A percentile compares a stretch with the other conserved stretches of the same genome.
Conservation (phyloP, 37 sponge, comb jelly and placozoan species). For the Agelas oroides region DNA sequence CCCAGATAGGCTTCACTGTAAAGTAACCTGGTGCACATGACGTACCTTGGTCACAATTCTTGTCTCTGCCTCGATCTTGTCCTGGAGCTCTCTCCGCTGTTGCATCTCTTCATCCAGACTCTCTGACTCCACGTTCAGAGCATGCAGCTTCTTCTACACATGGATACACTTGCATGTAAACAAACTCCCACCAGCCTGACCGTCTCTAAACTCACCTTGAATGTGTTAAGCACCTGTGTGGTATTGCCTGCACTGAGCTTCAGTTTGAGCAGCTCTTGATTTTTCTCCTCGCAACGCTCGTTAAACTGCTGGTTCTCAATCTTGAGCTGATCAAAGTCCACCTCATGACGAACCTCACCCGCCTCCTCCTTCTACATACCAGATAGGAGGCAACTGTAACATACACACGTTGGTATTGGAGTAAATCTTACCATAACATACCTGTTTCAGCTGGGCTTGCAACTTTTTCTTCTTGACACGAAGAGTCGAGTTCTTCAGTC, state of each 20-base stretch:
- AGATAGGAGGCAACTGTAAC: not conserved
- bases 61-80: constrained; percentile 73
- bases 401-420: not conserved
- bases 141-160: constrained; percentile 85
- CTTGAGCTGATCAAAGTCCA: constrained; percentile 96
- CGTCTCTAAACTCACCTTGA: constrained; percentile 66
- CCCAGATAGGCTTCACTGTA: not conserved
- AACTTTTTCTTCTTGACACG: constrained; percentile 83
- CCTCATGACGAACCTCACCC: constrained; percentile 90
- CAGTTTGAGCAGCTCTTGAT: constrained; percentile 92
- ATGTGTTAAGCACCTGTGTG: constrained; percentile 86
- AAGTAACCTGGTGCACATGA: too few species aligned
- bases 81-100: constrained; percentile 76
- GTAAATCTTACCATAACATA: not conserved
- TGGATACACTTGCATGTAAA: not conserved
- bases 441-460: constrained; percentile 84
- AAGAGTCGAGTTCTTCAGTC: constrained; percentile 89
- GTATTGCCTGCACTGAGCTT: constrained; percentile 96
- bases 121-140: constrained; percentile 76
- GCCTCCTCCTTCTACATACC: constrained; percentile 85
- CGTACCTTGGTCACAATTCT: constrained; percentile 63
- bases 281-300: constrained; percentile 91
- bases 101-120: constrained; percentile 76
- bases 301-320: constrained; percentile 95
- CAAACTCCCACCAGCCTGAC: not conserved